phyloP scores from a whole-genome alignment of 64 coral and sea anemone species.

The Exaiptasia diaphana region DNA sequence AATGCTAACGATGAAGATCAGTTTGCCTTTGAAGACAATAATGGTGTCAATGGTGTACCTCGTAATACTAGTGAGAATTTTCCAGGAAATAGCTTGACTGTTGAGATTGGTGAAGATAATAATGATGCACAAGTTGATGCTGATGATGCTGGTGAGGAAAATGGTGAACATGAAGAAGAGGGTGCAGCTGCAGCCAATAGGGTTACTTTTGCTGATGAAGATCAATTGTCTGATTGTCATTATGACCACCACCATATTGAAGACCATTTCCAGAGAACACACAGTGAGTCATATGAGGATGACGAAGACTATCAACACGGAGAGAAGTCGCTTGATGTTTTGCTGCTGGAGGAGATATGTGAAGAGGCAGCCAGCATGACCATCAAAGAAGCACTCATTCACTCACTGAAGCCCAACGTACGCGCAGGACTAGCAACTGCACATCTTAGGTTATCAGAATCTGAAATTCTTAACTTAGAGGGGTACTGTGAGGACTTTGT shows the following conservation, averaged over 20 bases:
- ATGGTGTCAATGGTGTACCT: neutral
- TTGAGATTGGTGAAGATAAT: neutral
- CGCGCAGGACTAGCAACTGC: constrained; percentile 50
- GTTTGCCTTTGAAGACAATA: neutral
- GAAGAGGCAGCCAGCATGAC: constrained; percentile 91
- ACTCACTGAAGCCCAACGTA: constrained; percentile 66
- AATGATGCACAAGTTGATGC: neutral
- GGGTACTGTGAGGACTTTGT: constrained; percentile 77
- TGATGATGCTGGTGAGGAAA: neutral
- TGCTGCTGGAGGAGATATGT: constrained; percentile 73
- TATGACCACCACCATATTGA: neutral
- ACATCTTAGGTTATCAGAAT: constrained; percentile 53
- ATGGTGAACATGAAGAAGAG: neutral
- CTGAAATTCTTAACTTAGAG: constrained; percentile 63
- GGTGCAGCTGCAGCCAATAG: neutral
- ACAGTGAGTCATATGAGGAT: neutral
- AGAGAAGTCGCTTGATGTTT: constrained; percentile 29
- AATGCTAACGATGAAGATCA: constrained; percentile 1
- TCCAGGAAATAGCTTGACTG: neutral
- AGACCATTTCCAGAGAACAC: neutral
- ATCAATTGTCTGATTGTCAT: neutral
- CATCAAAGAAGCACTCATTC: constrained; percentile 81
- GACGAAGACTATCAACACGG: neutral
- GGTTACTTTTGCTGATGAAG: neutral
- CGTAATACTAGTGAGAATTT: neutral